A percentile compares a stretch with the other conserved stretches of the same genome.
Conservation (phyloP, 92 coral and sea anemone genomes). For the Epizoanthus scotinus region DNA sequence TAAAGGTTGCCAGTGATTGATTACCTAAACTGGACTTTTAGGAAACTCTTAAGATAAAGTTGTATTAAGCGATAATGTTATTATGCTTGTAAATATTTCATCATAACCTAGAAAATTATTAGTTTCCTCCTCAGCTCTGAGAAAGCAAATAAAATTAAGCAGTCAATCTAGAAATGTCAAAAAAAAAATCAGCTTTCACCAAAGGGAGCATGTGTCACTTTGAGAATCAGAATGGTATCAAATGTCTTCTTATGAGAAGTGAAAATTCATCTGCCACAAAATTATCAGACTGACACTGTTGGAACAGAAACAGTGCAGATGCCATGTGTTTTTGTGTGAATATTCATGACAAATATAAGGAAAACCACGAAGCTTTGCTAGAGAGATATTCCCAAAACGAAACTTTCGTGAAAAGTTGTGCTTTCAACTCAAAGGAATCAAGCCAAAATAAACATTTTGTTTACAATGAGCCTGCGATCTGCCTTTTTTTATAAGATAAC, state of each 20-base stretch:
- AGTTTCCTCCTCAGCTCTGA: constrained; percentile 28
- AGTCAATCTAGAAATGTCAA: constrained; percentile 32
- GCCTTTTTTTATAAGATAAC: background rate
- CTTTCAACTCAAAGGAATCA: background rate
- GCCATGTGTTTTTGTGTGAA: constrained; percentile 6
- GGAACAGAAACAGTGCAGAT: constrained; percentile 7
- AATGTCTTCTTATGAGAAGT: background rate
- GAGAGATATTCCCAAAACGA: background rate
- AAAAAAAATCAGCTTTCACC: constrained; percentile 11
- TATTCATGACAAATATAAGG: constrained; percentile 10
- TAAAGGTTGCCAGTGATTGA: no score
- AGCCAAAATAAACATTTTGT: background rate
- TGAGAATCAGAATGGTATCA: constrained; percentile 19
- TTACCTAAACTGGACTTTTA: no score
- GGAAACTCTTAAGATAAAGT: no score
- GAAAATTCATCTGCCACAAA: constrained; percentile 12
- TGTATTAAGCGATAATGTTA: no score
- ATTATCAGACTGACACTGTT: constrained; percentile 24
- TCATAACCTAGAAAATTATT: constrained; percentile 2
- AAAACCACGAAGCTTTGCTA: background rate
- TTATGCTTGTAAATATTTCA: constrained; percentile 6
- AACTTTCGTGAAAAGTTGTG: background rate
- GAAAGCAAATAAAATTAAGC: constrained; percentile 35
- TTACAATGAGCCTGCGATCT: constrained; percentile 46
- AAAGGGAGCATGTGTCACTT: constrained; percentile 36